Evolutionary conservation across 2,888 invertebrate species (phyloP).

Genomic region (Fragum fragum): DNA sequence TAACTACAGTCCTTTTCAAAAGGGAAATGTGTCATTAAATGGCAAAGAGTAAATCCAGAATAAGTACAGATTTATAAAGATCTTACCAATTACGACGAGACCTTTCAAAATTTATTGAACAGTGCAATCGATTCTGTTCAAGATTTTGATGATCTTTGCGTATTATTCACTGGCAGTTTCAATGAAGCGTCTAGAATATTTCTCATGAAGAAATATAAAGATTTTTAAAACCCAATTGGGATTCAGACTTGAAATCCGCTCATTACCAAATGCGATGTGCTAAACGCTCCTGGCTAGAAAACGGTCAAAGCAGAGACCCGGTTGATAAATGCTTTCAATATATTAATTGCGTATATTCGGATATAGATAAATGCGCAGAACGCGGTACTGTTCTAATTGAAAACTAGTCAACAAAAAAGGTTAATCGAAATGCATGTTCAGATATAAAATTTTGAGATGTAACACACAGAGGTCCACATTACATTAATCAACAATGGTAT

Average conservation of each 20-base stretch:
- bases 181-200: neutral
- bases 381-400: neutral
- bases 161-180: neutral
- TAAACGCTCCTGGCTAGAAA: neutral
- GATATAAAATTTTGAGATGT: neutral
- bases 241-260: slow-evolving; percentile 3
- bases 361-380: slow-evolving; percentile 21
- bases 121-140: neutral
- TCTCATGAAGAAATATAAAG: neutral
- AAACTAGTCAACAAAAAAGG: neutral
- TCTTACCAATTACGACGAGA: neutral
- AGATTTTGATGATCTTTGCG: neutral
- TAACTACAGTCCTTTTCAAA: neutral
- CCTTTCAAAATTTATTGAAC: neutral
- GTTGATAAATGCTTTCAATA: neutral
- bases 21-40: neutral
- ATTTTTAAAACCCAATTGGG: slow-evolving; percentile 20
- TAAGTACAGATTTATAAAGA: slow-evolving; percentile 6
- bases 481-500: neutral
- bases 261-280: neutral
- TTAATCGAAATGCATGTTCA: neutral
- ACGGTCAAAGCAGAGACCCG: neutral
- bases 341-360: neutral
- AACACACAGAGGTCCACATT: neutral
- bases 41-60: slow-evolving; percentile 3